Percentiles rank a stretch among this genome's conserved stretches.
phyloP scores from a whole-genome alignment of 2,113 vertebrate species.

The Numida meleagris region DNA sequence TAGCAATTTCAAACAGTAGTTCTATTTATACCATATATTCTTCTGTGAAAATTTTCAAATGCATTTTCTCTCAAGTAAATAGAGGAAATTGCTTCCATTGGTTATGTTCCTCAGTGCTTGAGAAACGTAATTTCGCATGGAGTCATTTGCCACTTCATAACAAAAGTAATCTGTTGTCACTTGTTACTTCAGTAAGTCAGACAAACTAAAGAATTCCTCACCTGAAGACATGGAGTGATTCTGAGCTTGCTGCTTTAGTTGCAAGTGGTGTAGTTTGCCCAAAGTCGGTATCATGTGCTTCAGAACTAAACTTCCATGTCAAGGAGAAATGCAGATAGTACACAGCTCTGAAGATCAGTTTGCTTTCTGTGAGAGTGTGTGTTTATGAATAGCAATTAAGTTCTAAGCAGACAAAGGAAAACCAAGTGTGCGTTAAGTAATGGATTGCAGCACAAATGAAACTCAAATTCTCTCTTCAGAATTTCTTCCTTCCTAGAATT shows the following conservation, averaged over 20 bases:
- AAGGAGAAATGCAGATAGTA: not conserved
- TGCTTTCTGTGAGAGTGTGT: not conserved
- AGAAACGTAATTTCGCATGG: not conserved
- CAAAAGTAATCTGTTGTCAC: not conserved
- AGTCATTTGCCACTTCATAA: not conserved
- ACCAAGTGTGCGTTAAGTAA: not conserved
- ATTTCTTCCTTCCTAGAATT: not conserved
- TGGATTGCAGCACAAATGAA: not conserved
- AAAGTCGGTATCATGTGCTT: not conserved
- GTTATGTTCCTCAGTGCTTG: not conserved
- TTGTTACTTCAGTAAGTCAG: not conserved
- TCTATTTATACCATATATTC: not conserved
- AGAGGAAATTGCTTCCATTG: not conserved
- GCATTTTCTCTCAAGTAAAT: not conserved
- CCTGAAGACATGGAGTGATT: not conserved
- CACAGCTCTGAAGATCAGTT: not conserved
- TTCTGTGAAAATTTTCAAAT: not conserved
- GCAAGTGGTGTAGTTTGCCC: not conserved
- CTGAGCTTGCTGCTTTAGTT: not conserved
- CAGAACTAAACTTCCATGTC: not conserved
- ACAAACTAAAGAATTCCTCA: not conserved
- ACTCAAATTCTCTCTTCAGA: not conserved
- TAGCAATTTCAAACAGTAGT: not conserved
- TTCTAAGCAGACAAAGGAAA: not conserved
- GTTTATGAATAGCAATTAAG: not conserved